Evolutionary conservation across 2,888 invertebrate genomes (phyloP), one percentile per base, ranked within the genome.

Genomic region (Drosophila flavopinicola): DNA sequence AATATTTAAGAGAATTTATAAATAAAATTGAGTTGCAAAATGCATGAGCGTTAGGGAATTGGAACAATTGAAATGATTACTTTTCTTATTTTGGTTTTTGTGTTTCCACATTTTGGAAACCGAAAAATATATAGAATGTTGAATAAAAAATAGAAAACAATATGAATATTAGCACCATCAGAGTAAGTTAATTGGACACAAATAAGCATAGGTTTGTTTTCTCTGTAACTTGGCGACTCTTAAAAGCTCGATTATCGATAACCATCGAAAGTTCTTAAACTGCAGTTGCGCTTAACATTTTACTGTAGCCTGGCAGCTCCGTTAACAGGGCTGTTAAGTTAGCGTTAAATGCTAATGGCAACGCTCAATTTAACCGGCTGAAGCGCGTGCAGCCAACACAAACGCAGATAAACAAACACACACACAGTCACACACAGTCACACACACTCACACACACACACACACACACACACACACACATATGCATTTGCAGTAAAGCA

Each of bases 281-380:
- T 0, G 6, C 24, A 35, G 17, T 11, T 6, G n/a, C 5, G 23
- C n/a, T 49, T 42, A 61, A 61, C 49, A 52, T 64, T 61, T 41
- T 45, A 20, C 13, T 57, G 33, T 13, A 44, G 54, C 15, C 61
- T 80, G 85, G 72, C 78, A 75, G 61, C 61, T 65, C 65, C 35
- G 66, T 63, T 47, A 57, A 61, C 66, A 41, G 51, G 25, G 47
- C 67, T 69, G 78, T 57, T 71, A 78, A 44, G 45, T 57, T 51
- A 66, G 76, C 73, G 49, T 30, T 39, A 30, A 60, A 44, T 66
- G 63, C 60, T 60, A 66, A 75, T 70, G 37, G 78, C 78, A 70
- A 69, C 59, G 63, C 10, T 38, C 41, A 45, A 45, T 17, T 68
- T 42, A 56, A 27, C 68, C 67, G 68, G 73, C 37, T 54, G 23